Base-by-base conservation (phyloP, 30 jellyfish, hydroid and myxozoan species). In the Hydractinia symbiolongicarpus region DNA sequence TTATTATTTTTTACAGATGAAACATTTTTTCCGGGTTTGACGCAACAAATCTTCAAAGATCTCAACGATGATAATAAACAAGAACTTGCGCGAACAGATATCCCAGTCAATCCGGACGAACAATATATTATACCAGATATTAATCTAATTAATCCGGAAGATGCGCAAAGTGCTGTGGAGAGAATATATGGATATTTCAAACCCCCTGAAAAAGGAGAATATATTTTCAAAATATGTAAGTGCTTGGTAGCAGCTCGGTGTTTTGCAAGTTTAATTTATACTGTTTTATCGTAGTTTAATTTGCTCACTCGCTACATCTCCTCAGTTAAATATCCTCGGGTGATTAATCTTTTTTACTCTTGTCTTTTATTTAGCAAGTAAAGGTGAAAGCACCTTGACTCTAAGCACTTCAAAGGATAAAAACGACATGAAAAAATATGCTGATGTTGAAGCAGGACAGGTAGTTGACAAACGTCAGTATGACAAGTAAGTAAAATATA, bases 201-300 rank as follows among this genome's bases (percentile, higher is more conserved):
- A 82, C 86, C 98, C 5, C 91, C 94, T 44, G 88, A 60, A 50
- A 92, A 86, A 78, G 98, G 98, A 68, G 88, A 86, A 50, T 85
- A 86, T 78, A 73, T 73, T 5, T 91, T 91, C 80, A 86, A 76
- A 55, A 67, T 86, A 13, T 66, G 98, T 91, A 74, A 78, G 98
- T 85, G 9, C n/a, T 72, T 60, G 70, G 16, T 16, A 60, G 17
- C 16, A 60, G 17, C 17, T 60, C n/a, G 70, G n/a, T 68, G 16
- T 68, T 68, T 68, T 68, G 13, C 79, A 68, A 68, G 1, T 68
- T 11, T 68, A 14, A 14, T 11, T 68, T 0, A 11, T 11, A 1
- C 1, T 20, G 44, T 68, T 1, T 68, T 14, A 14, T 15, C 30
- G 55, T 17, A 4, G 16, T 17, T 72, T 50, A 16, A 14, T 13